These are phyloP conservation scores for Cyanoliseus patagonus DNA, from an alignment of 2,113 vertebrate species.

Conservation along the genomic window DNA sequence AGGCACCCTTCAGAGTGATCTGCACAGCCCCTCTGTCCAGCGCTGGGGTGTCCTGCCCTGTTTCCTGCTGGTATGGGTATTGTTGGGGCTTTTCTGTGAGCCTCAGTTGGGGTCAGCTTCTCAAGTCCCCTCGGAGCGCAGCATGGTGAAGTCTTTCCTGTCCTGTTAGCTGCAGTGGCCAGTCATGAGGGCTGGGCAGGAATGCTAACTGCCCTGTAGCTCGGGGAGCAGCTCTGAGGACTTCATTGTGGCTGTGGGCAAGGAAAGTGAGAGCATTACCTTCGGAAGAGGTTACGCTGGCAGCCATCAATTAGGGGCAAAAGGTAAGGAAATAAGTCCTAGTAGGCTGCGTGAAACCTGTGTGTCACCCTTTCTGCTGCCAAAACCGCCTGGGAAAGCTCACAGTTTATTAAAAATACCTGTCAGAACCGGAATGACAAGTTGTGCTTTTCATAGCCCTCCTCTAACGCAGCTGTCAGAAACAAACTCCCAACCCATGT, in stretches of 20 bases:
- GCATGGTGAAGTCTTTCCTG: not conserved
- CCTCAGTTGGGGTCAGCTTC: not conserved
- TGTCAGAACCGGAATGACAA: not conserved
- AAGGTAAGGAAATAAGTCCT: not conserved
- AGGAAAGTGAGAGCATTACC: not conserved
- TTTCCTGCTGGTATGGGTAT: not conserved
- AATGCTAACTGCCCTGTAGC: not conserved
- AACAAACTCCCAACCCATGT: not conserved
- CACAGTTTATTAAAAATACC: not conserved
- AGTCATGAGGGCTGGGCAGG: not conserved
- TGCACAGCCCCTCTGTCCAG: not conserved
- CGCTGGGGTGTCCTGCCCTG: not conserved
- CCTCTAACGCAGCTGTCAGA: not conserved
- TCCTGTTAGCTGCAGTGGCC: not conserved
- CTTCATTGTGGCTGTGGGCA: not conserved
- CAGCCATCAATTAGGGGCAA: fast-evolving
- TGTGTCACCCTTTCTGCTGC: not conserved
- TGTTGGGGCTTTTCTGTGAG: not conserved
- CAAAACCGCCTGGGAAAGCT: not conserved
- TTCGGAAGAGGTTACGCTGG: not conserved
- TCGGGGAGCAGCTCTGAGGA: not conserved
- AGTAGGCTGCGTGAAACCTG: not conserved
- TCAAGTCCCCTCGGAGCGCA: not conserved
- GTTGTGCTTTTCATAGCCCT: not conserved
- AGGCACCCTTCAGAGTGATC: not conserved